A percentile compares a stretch with the other conserved stretches of the same genome.
Evolutionary conservation across 37 sponge, comb jelly and placozoan species (phyloP).

Genomic region (Chondrosia reniformis): DNA sequence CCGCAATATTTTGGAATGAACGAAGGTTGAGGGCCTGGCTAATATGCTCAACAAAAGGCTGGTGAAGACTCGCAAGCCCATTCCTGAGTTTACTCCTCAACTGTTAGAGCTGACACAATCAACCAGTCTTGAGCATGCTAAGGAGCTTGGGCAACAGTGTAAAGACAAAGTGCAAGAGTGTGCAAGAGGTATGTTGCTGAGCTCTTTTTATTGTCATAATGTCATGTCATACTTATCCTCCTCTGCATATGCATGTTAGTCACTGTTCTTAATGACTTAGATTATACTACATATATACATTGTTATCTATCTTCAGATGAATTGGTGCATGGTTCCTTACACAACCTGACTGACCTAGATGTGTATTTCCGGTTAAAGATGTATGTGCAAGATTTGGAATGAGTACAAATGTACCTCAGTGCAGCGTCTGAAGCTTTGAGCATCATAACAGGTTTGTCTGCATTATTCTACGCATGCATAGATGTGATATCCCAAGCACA

Average conservation of each 20-base stretch:
- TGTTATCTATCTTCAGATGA: not conserved
- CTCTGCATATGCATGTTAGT: not conserved
- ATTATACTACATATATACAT: not conserved
- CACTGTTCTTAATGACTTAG: not conserved
- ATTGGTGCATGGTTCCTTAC: conserved; percentile 6
- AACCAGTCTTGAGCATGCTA: not conserved
- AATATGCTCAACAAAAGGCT: not conserved
- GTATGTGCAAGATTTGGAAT: conserved; percentile 10
- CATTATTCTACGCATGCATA: not conserved
- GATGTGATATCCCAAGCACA: not conserved
- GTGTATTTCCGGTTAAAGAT: conserved; percentile 9
- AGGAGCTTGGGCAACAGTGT: conserved; percentile 2
- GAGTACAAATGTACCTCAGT: conserved; percentile 6
- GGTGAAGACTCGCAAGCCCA: conserved; percentile 10
- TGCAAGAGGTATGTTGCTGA: conserved; percentile 5
- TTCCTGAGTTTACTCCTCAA: not conserved
- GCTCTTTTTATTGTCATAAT: not conserved
- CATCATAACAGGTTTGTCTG: conserved; percentile 16
- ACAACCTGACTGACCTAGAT: not conserved
- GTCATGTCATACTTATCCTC: not conserved
- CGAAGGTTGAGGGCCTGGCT: not conserved
- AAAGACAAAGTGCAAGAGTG: conserved; percentile 17
- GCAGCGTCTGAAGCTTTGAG: conserved; percentile 1
- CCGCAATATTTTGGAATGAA: conserved; percentile 4
- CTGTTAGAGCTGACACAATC: conserved; percentile 1